Base-by-base conservation (phyloP, 2,888 invertebrate species). In the Molorchus minor region DNA sequence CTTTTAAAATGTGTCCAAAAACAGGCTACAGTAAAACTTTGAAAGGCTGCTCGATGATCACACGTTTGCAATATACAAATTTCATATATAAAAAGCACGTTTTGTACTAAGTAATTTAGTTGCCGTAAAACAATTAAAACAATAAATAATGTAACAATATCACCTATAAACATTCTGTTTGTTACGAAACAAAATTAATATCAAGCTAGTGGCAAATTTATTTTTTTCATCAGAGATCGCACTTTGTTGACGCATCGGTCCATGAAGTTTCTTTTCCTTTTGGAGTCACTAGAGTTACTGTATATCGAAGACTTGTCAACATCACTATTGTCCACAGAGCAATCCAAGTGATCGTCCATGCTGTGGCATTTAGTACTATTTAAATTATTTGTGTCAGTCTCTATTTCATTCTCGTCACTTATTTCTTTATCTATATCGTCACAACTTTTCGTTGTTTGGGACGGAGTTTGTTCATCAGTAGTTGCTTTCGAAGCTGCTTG, bases 191-290 rank as follows among this genome's bases (percentile, higher is more conserved):
- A 49, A 45, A 47, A 36, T 56, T 47, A 56, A 38, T 59, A 58
- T 61, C 62, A 61, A 61, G 53, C 60, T 53, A 55, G 47, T 15
- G 46, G 46, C 56, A 58, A 55, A 57, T 49, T 35, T 71, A 69
- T 77, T 64, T 78, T 79, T 64, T 77, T 77, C 58, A 87, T 90
- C 78, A 91, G 84, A 82, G 89, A 88, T 84, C 90, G 87, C 81
- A 91, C 89, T 87, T 91, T 91, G 82, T 90, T 91, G 71, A 91
- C 89, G 81, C 91, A 91, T 79, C 89, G 85, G 84, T 93, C 92
- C 87, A 93, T 90, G 79, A 93, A 92, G 80, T 92, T 92, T 77
- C 88, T 88, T 80, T 88, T 89, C 75, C 87, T 84, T 79, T 89
- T 89, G 5, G 85, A 84, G 70, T 86, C 80, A 70, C 78, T 84